Evolutionary conservation across 2,113 vertebrate species (phyloP), one percentile per base, ranked within the genome.

Genomic region (Salvelinus fontinalis): DNA sequence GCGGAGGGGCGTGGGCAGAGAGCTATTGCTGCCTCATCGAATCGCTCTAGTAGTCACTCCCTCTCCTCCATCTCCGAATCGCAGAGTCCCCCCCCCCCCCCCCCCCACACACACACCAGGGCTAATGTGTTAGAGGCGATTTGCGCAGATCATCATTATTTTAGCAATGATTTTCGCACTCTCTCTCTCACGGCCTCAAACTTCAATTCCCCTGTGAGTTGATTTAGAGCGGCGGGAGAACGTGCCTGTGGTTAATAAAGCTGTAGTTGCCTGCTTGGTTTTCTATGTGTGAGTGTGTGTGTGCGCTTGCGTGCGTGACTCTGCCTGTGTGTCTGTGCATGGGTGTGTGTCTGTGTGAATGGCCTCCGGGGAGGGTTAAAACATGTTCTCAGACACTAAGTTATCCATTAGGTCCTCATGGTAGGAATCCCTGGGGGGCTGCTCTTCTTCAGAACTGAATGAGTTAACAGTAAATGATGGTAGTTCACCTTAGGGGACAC

Each of bases 1-100:
- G 44, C 3, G 2, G 51, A 24, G 18, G 44, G 16, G 39, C 8
- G 39, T 16, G 14, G 31, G 69, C 49, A 31, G 83, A 79, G 79
- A 85, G 79, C 84, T 82, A 80, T 65, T 86, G 90, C 90, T 86
- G 85, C 78, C 80, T 93, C 87, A 91, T 92, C 87, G 80, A 69
- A 88, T 86, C 7, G 77, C 80, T 74, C 68, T 81, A 84, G 85
- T 79, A 73, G 74, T 78, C 71, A 24, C 39, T 9, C 39, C 2
- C 16, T 18, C 44, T 27, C 26, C 24, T 26, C 6, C 11, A 27
- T 13, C 4, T 26, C 9, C 3, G 51, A 54, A 54, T n/a, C 80
- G 18, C 69, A 24, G 11, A 1, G 62, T 66, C 76, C 54, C 80
- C 39, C 74, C 76, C 76, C 54, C 80, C 39, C 74, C 76, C 68